Conservation (phyloP, 2,797 vertebrate genomes). For the Poecilia velifera region DNA sequence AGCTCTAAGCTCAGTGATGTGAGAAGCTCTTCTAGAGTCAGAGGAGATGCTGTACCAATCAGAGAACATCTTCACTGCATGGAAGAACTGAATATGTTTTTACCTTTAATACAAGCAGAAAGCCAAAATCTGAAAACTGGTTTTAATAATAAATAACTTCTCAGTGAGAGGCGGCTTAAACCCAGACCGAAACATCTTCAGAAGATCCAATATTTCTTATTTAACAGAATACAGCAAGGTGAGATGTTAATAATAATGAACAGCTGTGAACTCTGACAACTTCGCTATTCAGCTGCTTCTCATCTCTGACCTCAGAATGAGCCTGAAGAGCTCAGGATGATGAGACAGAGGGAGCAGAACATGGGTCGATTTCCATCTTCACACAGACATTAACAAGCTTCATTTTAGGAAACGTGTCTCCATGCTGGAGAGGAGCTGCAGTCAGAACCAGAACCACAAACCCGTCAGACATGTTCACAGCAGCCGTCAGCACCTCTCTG, state of each 20-base stretch:
- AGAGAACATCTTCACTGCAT: not conserved
- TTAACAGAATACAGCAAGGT: not conserved
- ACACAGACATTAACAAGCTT: not conserved
- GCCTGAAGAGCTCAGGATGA: too few relatives aligned
- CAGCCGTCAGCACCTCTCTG: conserved; percentile 57
- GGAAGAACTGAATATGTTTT: not conserved
- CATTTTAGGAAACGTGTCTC: conserved; percentile 4
- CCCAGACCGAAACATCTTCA: not conserved
- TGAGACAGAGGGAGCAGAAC: not conserved
- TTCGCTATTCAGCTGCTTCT: not conserved
- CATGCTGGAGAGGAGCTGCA: conserved; percentile 7
- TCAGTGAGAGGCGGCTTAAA: not conserved
- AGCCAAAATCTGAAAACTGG: not conserved
- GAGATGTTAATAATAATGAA: too few relatives aligned
- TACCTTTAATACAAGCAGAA: not conserved
- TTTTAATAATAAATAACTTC: not conserved
- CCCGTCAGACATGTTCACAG: conserved; percentile 46
- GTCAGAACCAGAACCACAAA: not conserved
- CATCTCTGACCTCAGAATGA: not conserved
- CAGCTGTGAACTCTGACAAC: too few relatives aligned
- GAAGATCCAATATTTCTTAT: not conserved
- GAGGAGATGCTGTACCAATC: not conserved
- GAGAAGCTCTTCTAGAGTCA: not conserved
- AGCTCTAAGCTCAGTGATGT: not conserved
- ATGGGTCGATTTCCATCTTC: not conserved